Base-by-base conservation (phyloP, 2,888 invertebrate genomes). In the Hylaea fasciaria region DNA sequence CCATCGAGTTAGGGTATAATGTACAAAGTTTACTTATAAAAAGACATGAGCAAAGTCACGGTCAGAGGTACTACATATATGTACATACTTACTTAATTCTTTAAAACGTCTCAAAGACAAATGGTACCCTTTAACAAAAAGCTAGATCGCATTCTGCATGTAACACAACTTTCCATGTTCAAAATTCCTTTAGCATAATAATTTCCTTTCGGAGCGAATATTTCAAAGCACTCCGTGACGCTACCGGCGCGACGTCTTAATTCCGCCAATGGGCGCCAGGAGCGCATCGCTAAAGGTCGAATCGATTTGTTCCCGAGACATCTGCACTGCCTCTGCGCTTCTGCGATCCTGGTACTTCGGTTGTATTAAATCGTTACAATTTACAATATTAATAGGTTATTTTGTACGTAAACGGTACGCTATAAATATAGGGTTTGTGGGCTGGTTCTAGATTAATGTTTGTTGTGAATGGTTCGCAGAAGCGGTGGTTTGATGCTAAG, bases 341-440 rank as follows among this genome's bases (percentile, higher is more conserved):
- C 71, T 73, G 74, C 73, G 72, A 76, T 77, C 76, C 80, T 69
- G 73, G 74, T 76, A 73, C 74, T 61, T 29, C 53, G 16, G 40
- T 51, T 39, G 73, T 83, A 81, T 81, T 82, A 87, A 89, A 88
- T 89, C 72, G 86, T 85, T 82, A 83, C 83, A 80, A 86, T 87
- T 88, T 84, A 78, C 79, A 82, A 82, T 85, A 87, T 87, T 87
- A 87, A 89, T 89, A 80, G 86, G 78, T 82, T 81, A 85, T 86
- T 87, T 86, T 85, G 83, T 83, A 74, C 72, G 73, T 75, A 78
- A 84, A 83, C 74, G 76, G 78, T 76, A 62, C 55, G 72, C 77
- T 77, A 86, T 86, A 86, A 83, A 85, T 87, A 82, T 72, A 65
- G 65, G 76, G 76, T 77, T 81, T 76, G 73, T 76, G 68, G 62